These are phyloP conservation scores for Cydia pomonella DNA, from an alignment of 1,140 invertebrate species.

Conservation along the genomic window DNA sequence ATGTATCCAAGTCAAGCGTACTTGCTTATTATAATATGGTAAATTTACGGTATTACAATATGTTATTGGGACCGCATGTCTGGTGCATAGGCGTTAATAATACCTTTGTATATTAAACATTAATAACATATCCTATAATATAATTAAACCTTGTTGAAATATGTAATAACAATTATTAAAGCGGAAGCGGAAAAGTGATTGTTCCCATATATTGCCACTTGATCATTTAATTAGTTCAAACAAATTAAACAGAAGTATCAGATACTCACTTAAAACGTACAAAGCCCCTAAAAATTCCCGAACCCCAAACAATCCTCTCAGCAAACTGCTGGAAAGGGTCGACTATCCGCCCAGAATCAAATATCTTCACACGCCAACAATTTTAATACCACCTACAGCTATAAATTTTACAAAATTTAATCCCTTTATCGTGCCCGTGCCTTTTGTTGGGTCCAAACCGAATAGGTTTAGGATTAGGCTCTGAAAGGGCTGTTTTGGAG, in stretches of 20 bases:
- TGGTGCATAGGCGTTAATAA: too few species aligned
- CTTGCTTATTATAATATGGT: background rate
- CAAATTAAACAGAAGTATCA: background rate
- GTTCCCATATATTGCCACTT: background rate
- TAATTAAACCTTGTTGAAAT: too few species aligned
- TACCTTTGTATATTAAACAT: too few species aligned
- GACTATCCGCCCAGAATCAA: conserved; percentile 29
- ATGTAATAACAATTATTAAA: background rate
- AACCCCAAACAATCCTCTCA: conserved; percentile 16
- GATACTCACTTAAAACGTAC: conserved; percentile 5
- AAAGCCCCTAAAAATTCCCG: conserved; percentile 22
- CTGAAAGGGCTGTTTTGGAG: conserved; percentile 42
- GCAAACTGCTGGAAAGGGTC: conserved; percentile 8
- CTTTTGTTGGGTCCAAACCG: conserved; percentile 46
- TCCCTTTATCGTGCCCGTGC: conserved; percentile 50
- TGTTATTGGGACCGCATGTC: too few species aligned
- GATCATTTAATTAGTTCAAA: background rate
- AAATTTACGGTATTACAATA: background rate
- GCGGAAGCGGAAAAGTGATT: background rate
- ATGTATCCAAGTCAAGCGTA: background rate
- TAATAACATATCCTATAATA: too few species aligned
- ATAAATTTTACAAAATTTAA: conserved; percentile 62
- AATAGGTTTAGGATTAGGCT: conserved; percentile 44
- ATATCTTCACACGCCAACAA: conserved; percentile 33
- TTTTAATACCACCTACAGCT: conserved; percentile 40